Base-by-base conservation (phyloP, 2,888 invertebrate species). In the Andricus quercusramuli region DNA sequence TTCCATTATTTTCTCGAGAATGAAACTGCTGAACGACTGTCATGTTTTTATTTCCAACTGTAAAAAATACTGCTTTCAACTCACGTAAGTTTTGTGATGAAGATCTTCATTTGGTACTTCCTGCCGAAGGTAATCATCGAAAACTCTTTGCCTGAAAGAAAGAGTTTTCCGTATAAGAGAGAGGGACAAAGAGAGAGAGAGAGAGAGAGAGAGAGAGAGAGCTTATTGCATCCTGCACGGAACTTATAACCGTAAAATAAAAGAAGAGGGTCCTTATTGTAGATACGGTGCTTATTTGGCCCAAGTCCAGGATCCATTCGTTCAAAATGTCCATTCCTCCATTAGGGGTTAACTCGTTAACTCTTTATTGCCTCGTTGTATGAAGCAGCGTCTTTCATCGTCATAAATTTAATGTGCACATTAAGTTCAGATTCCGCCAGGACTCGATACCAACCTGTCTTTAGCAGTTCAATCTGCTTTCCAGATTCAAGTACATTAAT, bases 301-400 rank as follows among this genome's bases (percentile, higher is more conserved):
- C 78, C 80, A 62, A 80, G 87, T 90, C 90, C 90, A 91, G 86
- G 80, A 82, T 68, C 84, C 83, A 83, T 70, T 83, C 84, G 82
- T 80, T 80, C 79, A 80, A 86, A 87, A 89, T 89, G 90, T 90
- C 90, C 90, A 90, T 91, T 91, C 90, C 89, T 90, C 90, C 89
- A 91, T 92, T 92, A 92, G 90, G 85, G 88, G 90, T 89, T 87
- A 86, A 87, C 85, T 88, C 89, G 90, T 90, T 89, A 90, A 91
- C 88, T 89, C 91, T 90, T 89, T 89, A 91, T 89, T 89, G 89
- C 88, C 86, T 85, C 85, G 84, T 85, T 87, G 82, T 84, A 86
- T 84, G 86, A 88, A 87, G 85, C 87, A 82, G 83, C 86, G 86
- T 87, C 87, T 86, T 87, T 88, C 87, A 90, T 90, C 87, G 89